Evolutionary conservation across 2,888 invertebrate species (phyloP).

Genomic region (Sarcophaga carnaria): DNA sequence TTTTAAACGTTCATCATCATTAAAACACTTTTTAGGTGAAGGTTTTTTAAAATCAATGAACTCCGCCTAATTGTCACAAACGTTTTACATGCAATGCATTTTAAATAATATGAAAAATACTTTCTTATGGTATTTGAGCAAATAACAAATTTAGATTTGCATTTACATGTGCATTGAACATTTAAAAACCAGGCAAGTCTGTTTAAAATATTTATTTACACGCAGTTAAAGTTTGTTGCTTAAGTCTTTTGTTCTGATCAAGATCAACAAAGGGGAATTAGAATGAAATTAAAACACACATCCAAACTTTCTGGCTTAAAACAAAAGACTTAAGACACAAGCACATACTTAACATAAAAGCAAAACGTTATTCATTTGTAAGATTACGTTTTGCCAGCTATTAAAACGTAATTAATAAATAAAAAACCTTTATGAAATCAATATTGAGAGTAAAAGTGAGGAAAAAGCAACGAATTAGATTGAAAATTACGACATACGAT

Average conservation of each 20-base stretch:
- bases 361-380: too few species aligned
- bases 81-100: background rate
- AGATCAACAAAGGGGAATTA: too few species aligned
- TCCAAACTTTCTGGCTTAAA: background rate
- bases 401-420: too few species aligned
- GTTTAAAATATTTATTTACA: too few species aligned
- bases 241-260: constrained; percentile 1
- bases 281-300: background rate
- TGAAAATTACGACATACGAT: too few species aligned
- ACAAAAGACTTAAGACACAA: background rate
- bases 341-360: background rate
- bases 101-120: background rate
- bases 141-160: background rate
- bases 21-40: constrained; percentile 30
- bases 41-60: constrained; percentile 47
- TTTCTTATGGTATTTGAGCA: background rate
- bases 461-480: too few species aligned
- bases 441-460: too few species aligned
- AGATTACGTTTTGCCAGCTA: background rate
- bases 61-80: constrained; percentile 18
- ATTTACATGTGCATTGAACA: too few species aligned
- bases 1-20: background rate
- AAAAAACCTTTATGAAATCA: too few species aligned
- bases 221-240: background rate
- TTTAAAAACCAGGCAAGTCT: too few species aligned